Evolutionary conservation across 1,140 invertebrate genomes (phyloP).

Genomic region (Magallana ariakensis): DNA sequence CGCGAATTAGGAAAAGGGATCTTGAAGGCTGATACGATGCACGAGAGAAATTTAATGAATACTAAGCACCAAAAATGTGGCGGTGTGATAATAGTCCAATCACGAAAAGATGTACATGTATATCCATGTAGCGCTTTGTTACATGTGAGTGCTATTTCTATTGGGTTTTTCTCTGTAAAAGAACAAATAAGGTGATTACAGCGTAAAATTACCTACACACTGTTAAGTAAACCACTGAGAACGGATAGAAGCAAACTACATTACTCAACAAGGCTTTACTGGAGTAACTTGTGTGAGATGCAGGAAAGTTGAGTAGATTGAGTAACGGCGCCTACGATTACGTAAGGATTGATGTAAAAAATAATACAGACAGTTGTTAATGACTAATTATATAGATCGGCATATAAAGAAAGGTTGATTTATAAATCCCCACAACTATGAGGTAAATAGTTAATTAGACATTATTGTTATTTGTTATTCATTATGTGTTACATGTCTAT

Average conservation of each 20-base stretch:
- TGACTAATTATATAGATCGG: not conserved
- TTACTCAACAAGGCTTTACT: not conserved
- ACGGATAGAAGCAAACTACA: not conserved
- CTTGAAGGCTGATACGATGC: too few species aligned
- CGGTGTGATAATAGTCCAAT: not conserved
- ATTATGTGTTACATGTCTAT: too few species aligned
- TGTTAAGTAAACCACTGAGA: not conserved
- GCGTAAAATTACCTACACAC: not conserved
- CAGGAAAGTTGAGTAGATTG: not conserved
- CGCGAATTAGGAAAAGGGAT: too few species aligned
- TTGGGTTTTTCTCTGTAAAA: not conserved
- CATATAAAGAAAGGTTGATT: not conserved
- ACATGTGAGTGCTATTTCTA: conserved; percentile 6
- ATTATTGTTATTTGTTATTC: too few species aligned
- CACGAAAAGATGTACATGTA: not conserved
- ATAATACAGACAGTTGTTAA: not conserved
- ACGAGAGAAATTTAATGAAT: too few species aligned
- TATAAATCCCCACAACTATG: too few species aligned
- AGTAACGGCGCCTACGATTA: not conserved
- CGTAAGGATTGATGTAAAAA: not conserved
- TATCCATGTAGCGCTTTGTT: not conserved
- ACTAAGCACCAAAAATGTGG: too few species aligned
- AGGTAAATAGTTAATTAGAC: too few species aligned
- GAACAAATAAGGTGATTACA: not conserved
- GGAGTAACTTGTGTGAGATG: not conserved